Evolutionary conservation across 2,113 vertebrate species (phyloP), one percentile per base, ranked within the genome.

Genomic region (Henicopernis longicauda): DNA sequence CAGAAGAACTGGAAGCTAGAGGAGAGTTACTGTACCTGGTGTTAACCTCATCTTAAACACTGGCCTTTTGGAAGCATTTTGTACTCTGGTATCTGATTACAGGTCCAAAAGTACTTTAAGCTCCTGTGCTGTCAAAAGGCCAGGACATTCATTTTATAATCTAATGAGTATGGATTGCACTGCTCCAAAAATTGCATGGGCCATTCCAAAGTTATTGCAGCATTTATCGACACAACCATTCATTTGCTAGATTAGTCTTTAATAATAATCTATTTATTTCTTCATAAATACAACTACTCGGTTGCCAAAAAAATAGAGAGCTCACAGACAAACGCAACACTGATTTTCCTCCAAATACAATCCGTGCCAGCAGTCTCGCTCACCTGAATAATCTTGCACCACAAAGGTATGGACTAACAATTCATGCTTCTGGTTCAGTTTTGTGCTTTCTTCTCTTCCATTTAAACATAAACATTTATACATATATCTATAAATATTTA

Each of bases 341-440:
- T 32, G 26, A 21, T 59, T 72, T 72, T n/a, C 29, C 31, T 13
- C 23, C 25, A 66, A 32, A 50, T 25, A 38, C 23, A 23, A 45
- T 12, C 23, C 1, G 0, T 50, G n/a, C 55, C 22, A 67, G 10
- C 17, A 29, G 45, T n/a, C 32, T n/a, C 1, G 2, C 13, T 79
- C 25, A 80, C 32, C 13, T 8, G 1, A 83, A 77, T 42, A 70
- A 73, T 26, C 31, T 40, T n/a, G 20, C 19, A 92, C 40, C 21
- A 74, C 22, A 49, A 66, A 69, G 13, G 8, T 22, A 47, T 2
- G 26, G 32, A 25, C 7, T 47, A 79, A 49, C 8, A 59, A 29
- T 31, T 78, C 11, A 13, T 10, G 32, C 19, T 63, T 45, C 36
- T 55, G 14, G 11, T 63, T 89, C 69, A 36, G 11, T 42, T 81